Evolutionary conservation across 1,140 invertebrate species (phyloP), one percentile per base, ranked within the genome.

Genomic region (Mesaphorura yosii): DNA sequence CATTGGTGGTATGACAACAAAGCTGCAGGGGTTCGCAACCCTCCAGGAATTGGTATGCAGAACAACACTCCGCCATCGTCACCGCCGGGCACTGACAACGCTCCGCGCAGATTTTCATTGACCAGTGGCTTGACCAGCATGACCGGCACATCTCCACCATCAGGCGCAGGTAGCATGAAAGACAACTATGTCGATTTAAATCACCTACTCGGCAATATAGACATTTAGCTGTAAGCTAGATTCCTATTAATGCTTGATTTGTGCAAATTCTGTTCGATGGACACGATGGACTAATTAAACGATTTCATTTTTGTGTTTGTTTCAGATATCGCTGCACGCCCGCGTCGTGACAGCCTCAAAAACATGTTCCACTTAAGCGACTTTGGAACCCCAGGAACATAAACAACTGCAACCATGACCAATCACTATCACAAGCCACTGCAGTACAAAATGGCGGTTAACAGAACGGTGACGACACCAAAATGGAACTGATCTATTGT

Each of bases 1-100:
- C 44, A 46, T 26, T 46, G 44, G 44, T 46, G 44, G 44, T 46
- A 46, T 46, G 44, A 46, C 20, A 7, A 23, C n/a, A 46, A 46
- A 23, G 7, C 25, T 23, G 44, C 44, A 27, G 44, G 44, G 19
- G 44, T 26, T 20, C 44, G 44, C 6, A 6, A 19, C n/a, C 17
- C 17, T 46, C 15, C 6, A 25, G 25, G 7, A 46, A 46, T 7
- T 46, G 20, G 20, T 27, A 25, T 7, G 10, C 7, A 6, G 40
- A n/a, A 42, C 40, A 7, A 7, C 23, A 42, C 6, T 19, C 6
- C 10, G 7, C 6, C 40, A 46, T 46, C 7, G 25, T 46, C 29
- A 7, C 7, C 17, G n/a, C 23, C 7, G 23, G 19, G 23, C n/a
- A 42, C 40, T 6, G 23, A 46, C 7, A 6, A 6, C 23, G 19